phyloP scores from a whole-genome alignment of 2,797 vertebrate genomes.

The Notoglanidium macrostoma region DNA sequence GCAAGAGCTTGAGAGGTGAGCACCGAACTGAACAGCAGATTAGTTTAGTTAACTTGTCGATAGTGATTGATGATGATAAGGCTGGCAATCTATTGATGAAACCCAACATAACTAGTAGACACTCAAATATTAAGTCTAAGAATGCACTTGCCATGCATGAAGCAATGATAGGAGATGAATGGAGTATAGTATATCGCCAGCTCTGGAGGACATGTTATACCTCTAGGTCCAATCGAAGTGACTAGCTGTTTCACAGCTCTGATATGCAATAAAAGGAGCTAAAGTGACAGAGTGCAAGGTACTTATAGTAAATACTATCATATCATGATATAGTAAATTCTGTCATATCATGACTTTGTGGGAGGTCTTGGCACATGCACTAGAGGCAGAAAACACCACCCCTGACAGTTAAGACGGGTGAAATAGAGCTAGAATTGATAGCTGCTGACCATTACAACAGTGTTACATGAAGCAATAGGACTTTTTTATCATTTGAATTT shows the following conservation, averaged over 20 bases:
- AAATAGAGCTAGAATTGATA: not conserved
- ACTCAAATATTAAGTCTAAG: not conserved
- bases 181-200: not conserved
- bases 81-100: not conserved
- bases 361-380: not conserved
- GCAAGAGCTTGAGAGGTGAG: not conserved
- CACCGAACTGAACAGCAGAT: not conserved
- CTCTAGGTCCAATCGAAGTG: not conserved
- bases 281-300: not conserved
- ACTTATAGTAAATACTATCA: not conserved
- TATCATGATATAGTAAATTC: too few species aligned
- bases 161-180: not conserved
- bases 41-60: not conserved
- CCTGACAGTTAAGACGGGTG: not conserved
- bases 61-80: not conserved
- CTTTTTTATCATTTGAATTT: constrained; percentile 4
- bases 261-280: not conserved
- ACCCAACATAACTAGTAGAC: not conserved
- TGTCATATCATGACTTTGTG: not conserved
- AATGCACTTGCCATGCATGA: not conserved
- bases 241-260: not conserved
- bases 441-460: not conserved
- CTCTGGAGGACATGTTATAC: not conserved
- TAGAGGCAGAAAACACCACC: not conserved
- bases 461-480: not conserved